phyloP scores from a whole-genome alignment of 2,113 vertebrate genomes.

The Mormyrus lacerda region DNA sequence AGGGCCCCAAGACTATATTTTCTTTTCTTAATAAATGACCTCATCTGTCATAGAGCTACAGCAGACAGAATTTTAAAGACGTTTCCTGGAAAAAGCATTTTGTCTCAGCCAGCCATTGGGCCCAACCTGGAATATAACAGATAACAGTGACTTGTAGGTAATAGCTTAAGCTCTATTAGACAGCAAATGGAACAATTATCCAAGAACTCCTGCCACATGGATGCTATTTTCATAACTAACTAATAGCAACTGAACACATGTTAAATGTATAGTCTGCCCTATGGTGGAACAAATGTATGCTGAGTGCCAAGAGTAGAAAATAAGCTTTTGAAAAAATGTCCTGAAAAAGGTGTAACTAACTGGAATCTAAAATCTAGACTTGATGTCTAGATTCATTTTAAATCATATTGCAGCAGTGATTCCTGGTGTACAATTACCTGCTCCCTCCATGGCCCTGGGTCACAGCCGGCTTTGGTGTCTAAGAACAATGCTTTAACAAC shows the following conservation, averaged over 20 bases:
- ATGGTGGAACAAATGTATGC: background rate
- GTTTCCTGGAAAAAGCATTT: constrained; percentile 8
- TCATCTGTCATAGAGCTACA: constrained; percentile 12
- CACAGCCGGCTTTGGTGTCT: constrained; percentile 33
- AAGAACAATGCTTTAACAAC: constrained; percentile 35
- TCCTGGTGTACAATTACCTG: constrained; percentile 44
- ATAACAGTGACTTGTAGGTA: background rate
- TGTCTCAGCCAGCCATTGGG: background rate
- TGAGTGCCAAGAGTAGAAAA: background rate
- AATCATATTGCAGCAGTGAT: constrained; percentile 24
- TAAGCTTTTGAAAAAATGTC: background rate
- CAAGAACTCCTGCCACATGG: background rate
- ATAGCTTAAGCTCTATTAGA: background rate
- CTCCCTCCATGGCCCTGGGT: constrained; percentile 27
- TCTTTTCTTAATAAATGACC: background rate
- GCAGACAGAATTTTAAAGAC: constrained; percentile 5
- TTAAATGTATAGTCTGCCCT: background rate
- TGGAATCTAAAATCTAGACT: background rate
- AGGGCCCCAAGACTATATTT: background rate
- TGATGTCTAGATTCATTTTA: background rate
- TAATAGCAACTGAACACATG: background rate
- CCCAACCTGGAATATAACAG: background rate
- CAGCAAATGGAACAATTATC: constrained; percentile 12
- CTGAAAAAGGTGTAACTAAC: background rate
- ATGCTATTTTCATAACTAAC: constrained; percentile 2